Conservation (phyloP, 2,797 vertebrate species). For the Crypturellus tataupa region DNA sequence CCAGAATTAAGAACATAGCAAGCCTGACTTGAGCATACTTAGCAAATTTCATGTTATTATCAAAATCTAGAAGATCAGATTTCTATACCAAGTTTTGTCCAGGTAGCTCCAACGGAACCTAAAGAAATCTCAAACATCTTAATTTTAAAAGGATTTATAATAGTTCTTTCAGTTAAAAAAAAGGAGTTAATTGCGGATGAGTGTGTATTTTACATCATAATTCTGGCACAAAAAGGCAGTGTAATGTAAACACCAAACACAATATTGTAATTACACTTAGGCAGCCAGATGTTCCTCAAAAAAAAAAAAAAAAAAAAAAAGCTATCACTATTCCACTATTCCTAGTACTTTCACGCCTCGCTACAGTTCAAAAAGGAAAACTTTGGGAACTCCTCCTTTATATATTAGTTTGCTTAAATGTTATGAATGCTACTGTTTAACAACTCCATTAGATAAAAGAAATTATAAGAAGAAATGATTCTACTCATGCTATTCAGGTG, state of each 20-base stretch:
- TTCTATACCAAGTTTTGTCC: background rate
- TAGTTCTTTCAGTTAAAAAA: background rate
- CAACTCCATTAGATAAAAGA: background rate
- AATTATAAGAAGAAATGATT: background rate
- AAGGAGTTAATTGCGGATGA: background rate
- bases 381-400: background rate
- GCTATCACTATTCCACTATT: background rate
- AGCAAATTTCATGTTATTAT: background rate
- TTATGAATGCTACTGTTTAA: background rate
- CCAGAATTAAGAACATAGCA: background rate
- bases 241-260: background rate
- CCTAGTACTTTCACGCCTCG: background rate
- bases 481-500: background rate
- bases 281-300: background rate
- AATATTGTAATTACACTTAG: background rate
- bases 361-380: background rate
- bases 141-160: background rate
- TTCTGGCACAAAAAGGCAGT: background rate
- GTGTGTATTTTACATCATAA: background rate
- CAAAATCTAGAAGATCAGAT: background rate
- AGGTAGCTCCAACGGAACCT: background rate
- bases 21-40: background rate
- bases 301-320: background rate
- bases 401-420: background rate
- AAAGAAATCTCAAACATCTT: background rate